Conservation (phyloP, 1,140 invertebrate species). For the Palaemon carinicauda region DNA sequence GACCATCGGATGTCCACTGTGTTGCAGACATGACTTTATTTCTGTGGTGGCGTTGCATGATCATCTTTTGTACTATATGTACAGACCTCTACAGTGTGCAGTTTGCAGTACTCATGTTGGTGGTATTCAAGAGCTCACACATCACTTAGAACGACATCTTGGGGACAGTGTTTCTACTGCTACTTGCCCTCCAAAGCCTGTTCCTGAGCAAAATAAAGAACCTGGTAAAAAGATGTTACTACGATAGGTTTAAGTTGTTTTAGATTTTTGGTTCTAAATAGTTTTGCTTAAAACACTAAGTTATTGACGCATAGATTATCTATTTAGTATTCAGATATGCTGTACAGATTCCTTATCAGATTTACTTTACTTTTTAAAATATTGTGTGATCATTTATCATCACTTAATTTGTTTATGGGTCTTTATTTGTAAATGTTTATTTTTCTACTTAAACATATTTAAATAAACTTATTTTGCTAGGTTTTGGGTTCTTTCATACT, state of each 20-base stretch:
- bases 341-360: too few species aligned
- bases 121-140: conserved; percentile 20
- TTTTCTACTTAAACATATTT: too few species aligned
- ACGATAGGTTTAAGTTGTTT: background rate
- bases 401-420: too few species aligned
- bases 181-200: background rate
- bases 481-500: too few species aligned
- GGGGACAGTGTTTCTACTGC: background rate
- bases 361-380: too few species aligned
- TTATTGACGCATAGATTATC: too few species aligned
- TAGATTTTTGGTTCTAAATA: too few species aligned
- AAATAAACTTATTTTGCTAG: too few species aligned
- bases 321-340: too few species aligned
- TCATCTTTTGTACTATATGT: conserved; percentile 38
- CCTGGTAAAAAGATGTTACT: background rate
- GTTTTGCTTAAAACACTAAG: too few species aligned
- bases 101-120: conserved; percentile 17
- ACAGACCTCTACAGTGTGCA: conserved; percentile 40
- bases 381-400: too few species aligned
- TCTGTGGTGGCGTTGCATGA: conserved; percentile 36
- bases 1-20: conserved; percentile 28
- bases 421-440: too few species aligned
- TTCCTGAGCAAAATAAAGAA: background rate
- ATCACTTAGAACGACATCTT: conserved; percentile 28
- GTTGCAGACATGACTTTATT: conserved; percentile 29